Evolutionary conservation across 2,797 vertebrate species (phyloP).

Genomic region (Clarias fuscus): DNA sequence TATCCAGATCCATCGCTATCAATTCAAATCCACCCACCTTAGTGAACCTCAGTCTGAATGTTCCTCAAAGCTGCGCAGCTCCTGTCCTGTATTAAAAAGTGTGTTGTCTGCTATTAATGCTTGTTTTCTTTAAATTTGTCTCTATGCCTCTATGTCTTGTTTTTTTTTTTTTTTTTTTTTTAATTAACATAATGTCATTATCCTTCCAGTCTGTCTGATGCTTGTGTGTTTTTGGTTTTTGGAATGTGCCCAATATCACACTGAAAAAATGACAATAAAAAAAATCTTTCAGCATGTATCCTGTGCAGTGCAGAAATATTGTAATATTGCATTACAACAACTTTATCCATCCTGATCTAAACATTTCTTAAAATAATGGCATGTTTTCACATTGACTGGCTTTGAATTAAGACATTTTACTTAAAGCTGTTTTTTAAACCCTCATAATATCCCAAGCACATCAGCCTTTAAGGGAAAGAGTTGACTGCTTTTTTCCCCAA

Average conservation of each 20-base stretch:
- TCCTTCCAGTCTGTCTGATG: slow-evolving; percentile 37
- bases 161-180: neutral
- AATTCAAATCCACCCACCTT: neutral
- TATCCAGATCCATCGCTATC: slow-evolving; percentile 28
- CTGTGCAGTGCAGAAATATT: slow-evolving; percentile 29
- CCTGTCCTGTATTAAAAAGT: neutral
- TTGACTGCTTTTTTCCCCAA: neutral
- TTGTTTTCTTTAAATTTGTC: slow-evolving; percentile 12
- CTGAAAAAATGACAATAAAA: slow-evolving; percentile 40
- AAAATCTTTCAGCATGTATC: slow-evolving; percentile 33
- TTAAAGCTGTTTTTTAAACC: neutral
- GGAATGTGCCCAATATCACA: slow-evolving; percentile 10
- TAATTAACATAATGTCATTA: slow-evolving; percentile 20
- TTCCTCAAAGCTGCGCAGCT: neutral
- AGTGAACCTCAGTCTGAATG: slow-evolving; percentile 24
- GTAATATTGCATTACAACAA: neutral
- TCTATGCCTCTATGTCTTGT: neutral
- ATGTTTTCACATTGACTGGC: neutral
- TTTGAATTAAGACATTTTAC: neutral
- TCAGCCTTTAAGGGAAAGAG: neutral
- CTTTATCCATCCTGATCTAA: neutral
- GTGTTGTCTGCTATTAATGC: slow-evolving; percentile 39
- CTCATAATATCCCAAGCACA: neutral
- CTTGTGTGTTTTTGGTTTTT: slow-evolving; percentile 26
- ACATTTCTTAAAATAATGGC: neutral